Evolutionary conservation across 2,797 vertebrate species (phyloP).

Genomic region (Gallinago stenura): DNA sequence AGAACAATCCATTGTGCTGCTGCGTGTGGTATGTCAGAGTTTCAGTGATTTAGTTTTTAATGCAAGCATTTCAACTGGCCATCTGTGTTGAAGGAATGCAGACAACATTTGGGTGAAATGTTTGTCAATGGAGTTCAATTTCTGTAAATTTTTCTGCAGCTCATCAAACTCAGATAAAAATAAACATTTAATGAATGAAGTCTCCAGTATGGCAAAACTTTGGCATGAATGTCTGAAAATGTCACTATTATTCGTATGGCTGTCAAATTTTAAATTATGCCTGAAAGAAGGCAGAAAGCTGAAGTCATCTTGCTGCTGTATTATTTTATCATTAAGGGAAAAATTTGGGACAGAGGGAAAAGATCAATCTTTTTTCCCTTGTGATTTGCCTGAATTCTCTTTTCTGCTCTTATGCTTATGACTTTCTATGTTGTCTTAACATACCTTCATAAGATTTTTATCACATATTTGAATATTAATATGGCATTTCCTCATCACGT

Average conservation of each 20-base stretch:
- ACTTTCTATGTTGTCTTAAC: neutral
- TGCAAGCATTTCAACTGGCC: neutral
- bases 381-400: neutral
- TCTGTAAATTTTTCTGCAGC: constrained; percentile 3
- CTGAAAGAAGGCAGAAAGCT: constrained; percentile 32
- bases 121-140: neutral
- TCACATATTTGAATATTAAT: neutral
- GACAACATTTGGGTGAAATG: neutral
- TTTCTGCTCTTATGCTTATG: neutral
- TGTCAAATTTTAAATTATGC: constrained; percentile 41
- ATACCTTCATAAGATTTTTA: neutral
- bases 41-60: neutral
- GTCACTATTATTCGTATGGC: neutral
- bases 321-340: neutral
- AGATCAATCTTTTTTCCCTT: neutral
- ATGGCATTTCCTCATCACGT: neutral
- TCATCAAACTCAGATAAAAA: neutral
- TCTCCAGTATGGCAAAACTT: neutral
- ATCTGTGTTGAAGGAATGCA: neutral
- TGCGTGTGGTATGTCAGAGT: neutral
- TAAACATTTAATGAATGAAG: constrained; percentile 12
- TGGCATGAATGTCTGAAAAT: constrained; percentile 5
- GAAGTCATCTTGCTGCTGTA: neutral
- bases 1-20: neutral
- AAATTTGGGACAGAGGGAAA: neutral